These are phyloP conservation scores for Cliona cf. orientalis DNA, from an alignment of 37 sponge, comb jelly and placozoan species.

Conservation along the genomic window DNA sequence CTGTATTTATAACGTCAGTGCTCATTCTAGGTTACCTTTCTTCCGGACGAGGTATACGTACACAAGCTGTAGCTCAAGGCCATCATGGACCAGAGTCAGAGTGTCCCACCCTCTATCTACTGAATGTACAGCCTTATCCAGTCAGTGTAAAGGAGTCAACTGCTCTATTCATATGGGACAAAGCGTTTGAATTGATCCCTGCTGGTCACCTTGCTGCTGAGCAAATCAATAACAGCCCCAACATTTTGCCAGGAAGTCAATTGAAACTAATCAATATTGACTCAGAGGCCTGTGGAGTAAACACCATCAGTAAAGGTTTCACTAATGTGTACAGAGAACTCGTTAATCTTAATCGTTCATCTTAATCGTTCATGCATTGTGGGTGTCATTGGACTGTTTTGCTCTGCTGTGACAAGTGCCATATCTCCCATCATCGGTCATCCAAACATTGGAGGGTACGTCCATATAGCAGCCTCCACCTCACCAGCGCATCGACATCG, in stretches of 20 bases:
- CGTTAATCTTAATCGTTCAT: not conserved
- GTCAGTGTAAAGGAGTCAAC: not conserved
- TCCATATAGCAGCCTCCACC: slow-evolving; percentile 38
- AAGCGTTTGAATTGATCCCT: slow-evolving; percentile 38
- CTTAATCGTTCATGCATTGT: slow-evolving; percentile 6
- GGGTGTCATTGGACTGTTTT: slow-evolving; percentile 33
- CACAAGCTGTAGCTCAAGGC: too few relatives aligned
- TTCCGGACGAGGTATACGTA: too few relatives aligned
- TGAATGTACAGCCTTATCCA: slow-evolving; percentile 34
- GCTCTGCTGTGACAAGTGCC: slow-evolving; percentile 25
- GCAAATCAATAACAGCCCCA: slow-evolving; percentile 43
- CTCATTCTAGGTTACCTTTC: too few relatives aligned
- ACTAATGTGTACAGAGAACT: not conserved
- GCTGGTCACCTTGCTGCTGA: slow-evolving; percentile 51
- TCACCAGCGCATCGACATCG: slow-evolving; percentile 10
- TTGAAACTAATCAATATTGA: slow-evolving; percentile 29
- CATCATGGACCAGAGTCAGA: too few relatives aligned
- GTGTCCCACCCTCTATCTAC: slow-evolving; percentile 30
- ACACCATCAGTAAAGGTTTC: not conserved
- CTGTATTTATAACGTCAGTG: too few relatives aligned
- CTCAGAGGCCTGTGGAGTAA: slow-evolving; percentile 35
- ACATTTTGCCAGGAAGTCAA: slow-evolving; percentile 22
- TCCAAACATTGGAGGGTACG: not conserved
- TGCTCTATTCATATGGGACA: too few relatives aligned
- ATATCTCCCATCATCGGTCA: slow-evolving; percentile 6